These are phyloP conservation scores for Brachionus manjavacas DNA, from an alignment of 1,140 invertebrate species.

Conservation along the genomic window DNA sequence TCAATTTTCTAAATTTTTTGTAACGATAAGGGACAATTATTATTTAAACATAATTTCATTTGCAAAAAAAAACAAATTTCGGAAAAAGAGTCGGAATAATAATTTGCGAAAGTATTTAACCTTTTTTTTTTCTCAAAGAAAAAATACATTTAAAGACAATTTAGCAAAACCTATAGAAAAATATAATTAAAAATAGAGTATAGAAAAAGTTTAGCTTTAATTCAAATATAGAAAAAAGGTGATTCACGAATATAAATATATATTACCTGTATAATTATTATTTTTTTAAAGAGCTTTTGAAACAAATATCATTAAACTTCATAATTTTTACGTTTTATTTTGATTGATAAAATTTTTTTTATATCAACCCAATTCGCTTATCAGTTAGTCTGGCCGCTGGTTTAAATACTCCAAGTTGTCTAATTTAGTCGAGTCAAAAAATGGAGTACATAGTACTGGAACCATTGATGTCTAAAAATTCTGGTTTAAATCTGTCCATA, in stretches of 20 bases:
- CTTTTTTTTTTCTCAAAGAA: neutral
- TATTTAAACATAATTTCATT: neutral
- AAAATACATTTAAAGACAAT: neutral
- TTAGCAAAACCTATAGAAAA: neutral
- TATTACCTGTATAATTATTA: conserved; percentile 18
- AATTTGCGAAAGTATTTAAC: neutral
- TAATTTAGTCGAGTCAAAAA: neutral
- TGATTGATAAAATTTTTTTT: neutral
- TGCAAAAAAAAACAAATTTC: neutral
- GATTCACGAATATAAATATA: conserved; percentile 12
- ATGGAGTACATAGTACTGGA: conserved; percentile 39
- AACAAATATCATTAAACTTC: conserved; percentile 17
- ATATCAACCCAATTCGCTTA: conserved; percentile 3
- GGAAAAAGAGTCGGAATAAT: neutral
- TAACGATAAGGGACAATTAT: neutral
- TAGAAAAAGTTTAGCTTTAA: neutral
- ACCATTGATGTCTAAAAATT: neutral
- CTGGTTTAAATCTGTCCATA: neutral
- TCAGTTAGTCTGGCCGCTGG: neutral
- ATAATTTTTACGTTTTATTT: conserved; percentile 1
- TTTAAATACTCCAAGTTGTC: conserved; percentile 8
- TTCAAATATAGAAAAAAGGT: conserved; percentile 4
- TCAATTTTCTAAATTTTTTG: neutral
- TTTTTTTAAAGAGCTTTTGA: conserved; percentile 1
- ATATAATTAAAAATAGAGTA: neutral